These are phyloP conservation scores for Phengaris alcon DNA, from an alignment of 2,888 invertebrate genomes.

Conservation along the genomic window DNA sequence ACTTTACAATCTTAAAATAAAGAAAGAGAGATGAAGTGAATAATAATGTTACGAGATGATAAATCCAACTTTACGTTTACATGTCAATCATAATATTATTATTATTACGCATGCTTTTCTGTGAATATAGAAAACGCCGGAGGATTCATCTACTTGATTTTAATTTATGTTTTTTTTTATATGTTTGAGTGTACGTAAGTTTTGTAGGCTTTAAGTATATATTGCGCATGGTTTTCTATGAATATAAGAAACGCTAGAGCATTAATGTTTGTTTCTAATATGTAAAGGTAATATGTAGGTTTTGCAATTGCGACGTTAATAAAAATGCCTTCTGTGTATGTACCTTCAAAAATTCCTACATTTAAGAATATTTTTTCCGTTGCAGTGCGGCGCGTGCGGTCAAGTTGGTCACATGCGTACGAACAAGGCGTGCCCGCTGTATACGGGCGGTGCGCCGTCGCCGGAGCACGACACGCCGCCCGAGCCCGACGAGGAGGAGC, in stretches of 20 bases:
- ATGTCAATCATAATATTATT: background rate
- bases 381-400: slow-evolving; percentile 97
- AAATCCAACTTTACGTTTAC: background rate
- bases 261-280: background rate
- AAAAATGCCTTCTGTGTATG: too few species aligned
- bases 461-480: slow-evolving; percentile 87
- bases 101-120: background rate
- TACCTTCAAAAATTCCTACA: background rate
- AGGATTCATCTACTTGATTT: background rate
- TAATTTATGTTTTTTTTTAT: background rate
- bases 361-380: slow-evolving; percentile 30
- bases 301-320: background rate
- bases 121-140: background rate
- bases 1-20: background rate
- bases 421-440: slow-evolving; percentile 98
- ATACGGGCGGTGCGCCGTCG: slow-evolving; percentile 85
- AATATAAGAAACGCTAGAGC: background rate
- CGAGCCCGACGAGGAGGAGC: slow-evolving; percentile 89
- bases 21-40: background rate
- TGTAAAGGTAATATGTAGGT: background rate
- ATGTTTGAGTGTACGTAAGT: background rate
- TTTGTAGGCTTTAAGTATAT: background rate
- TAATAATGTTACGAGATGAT: background rate
- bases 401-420: slow-evolving; percentile 91
- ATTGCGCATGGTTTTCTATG: background rate